Conservation (phyloP, 2,797 vertebrate genomes). For the Cossypha polioptera region DNA sequence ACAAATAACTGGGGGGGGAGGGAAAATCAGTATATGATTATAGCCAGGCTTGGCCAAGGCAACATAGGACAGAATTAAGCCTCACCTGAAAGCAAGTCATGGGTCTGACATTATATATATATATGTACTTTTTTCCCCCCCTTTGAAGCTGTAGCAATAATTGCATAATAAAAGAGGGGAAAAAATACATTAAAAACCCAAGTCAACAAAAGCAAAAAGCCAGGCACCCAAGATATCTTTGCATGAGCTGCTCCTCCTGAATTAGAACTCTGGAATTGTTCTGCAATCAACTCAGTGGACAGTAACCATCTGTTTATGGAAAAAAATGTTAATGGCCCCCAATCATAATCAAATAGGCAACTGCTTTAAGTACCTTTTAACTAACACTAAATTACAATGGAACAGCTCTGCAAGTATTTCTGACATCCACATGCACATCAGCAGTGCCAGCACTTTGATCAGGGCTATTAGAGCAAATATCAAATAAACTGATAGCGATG, state of each 20-base stretch:
- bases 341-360: conserved; percentile 74
- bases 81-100: neutral
- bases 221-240: conserved; percentile 22
- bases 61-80: neutral
- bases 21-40: neutral
- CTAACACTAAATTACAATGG: conserved; percentile 69
- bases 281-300: conserved; percentile 46
- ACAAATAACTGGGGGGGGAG: neutral
- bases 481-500: conserved; percentile 15
- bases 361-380: conserved; percentile 76
- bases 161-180: neutral
- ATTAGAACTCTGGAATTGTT: conserved; percentile 62
- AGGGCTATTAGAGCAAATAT: conserved; percentile 43
- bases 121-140: accelerated
- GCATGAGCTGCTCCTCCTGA: conserved; percentile 35
- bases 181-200: neutral
- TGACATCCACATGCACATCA: conserved; percentile 66
- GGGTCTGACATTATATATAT: neutral
- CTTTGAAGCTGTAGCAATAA: neutral
- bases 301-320: conserved; percentile 72
- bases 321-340: conserved; percentile 68
- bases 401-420: conserved; percentile 60
- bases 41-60: neutral
- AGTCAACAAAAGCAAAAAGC: neutral
- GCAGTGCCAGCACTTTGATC: conserved; percentile 56